Evolutionary conservation across 1,140 invertebrate species (phyloP), one percentile per base, ranked within the genome.

Genomic region (Drosophila subpulchrella): DNA sequence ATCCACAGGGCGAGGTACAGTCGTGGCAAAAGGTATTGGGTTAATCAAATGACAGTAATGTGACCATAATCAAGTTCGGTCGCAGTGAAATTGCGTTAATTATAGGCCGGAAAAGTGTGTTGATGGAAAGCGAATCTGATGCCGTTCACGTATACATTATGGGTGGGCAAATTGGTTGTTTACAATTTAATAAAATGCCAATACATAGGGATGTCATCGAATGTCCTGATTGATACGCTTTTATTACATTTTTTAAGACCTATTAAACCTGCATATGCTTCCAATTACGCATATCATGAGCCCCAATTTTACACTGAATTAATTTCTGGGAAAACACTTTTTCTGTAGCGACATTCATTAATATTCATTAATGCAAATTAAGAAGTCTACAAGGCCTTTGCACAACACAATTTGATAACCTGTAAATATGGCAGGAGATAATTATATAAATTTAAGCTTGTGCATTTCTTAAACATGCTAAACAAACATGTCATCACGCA

Each of bases 401-500:
- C 6, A 10, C 6, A 36, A 17, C 24, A 41, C 32, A 68, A 46
- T 27, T 44, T 44, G 13, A 42, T 50, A 46, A 15, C 30, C 38
- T 38, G 20, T 8, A 46, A 39, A 32, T 32, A 4, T 8, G 24
- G 30, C 30, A 8, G 6, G 5, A 27, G 15, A 41, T 56, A 12
- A 71, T 48, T 39, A n/a, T 20, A 44, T 32, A 56, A 46, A 27
- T 34, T 42, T 6, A n/a, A 13, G 42, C 13, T 7, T 41, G 27
- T 47, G 27, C 34, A 11, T 47, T 54, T 44, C 4, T 10, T 24
- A 13, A 51, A 17, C 17, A 42, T 50, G 42, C 20, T 67, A 81
- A 68, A 60, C 71, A 85, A 75, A 86, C 62, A 78, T 75, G 78
- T 86, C 71, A 86, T 53, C 78, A 82, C 79, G 83, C 66, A 58